phyloP scores from a whole-genome alignment of 2,797 vertebrate genomes.

The Oreochromis grahami region DNA sequence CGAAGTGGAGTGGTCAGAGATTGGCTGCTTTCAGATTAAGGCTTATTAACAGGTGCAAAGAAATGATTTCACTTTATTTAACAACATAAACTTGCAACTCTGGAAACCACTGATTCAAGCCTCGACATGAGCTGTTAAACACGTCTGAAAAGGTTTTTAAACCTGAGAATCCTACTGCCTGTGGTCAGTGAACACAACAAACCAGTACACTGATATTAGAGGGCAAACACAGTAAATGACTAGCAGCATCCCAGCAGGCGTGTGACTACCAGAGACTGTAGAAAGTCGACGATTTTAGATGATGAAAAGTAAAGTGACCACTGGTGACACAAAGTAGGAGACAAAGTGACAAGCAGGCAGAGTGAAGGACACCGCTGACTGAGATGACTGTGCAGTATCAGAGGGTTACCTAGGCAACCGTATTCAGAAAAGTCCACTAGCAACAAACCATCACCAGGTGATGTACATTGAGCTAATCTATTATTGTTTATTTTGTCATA shows the following conservation, averaged over 20 bases:
- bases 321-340: not conserved
- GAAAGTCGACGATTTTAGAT: not conserved
- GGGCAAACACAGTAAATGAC: not conserved
- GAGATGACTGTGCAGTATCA: not conserved
- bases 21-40: not conserved
- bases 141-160: not conserved
- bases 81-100: not conserved
- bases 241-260: not conserved
- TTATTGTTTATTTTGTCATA: too few relatives aligned
- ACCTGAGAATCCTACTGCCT: not conserved
- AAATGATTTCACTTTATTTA: not conserved
- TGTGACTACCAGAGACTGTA: not conserved
- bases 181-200: not conserved
- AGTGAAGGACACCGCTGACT: not conserved
- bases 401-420: not conserved
- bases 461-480: too few relatives aligned
- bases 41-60: not conserved
- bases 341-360: not conserved
- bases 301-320: not conserved
- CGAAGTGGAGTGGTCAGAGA: not conserved
- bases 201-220: not conserved
- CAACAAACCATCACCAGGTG: too few relatives aligned
- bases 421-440: not conserved
- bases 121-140: not conserved
- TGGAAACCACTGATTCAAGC: not conserved